Evolutionary conservation across 2,888 invertebrate species (phyloP), one percentile per base, ranked within the genome.

Genomic region (Habrosyne pyritoides): DNA sequence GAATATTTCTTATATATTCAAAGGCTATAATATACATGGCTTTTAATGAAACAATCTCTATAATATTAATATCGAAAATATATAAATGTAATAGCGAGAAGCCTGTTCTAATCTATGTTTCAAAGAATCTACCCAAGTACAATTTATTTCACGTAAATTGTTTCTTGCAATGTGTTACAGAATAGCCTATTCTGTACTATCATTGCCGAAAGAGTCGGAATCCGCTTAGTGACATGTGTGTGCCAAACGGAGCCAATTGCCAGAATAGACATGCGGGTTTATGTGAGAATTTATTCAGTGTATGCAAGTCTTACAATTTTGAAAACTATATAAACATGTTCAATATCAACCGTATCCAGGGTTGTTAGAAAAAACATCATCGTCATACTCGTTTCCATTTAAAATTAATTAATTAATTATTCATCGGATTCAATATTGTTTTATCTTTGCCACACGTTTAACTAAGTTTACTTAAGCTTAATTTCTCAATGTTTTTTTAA

Each of bases 181-280:
- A 26, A 12, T 36, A 36, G 18, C 26, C 10, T 22, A 18, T 47
- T n/a, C 47, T 54, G 61, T 56, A 55, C 58, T 22, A 33, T 8
- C 56, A 56, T 50, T 52, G 24, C 30, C 14, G 52, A 24, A 30
- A 26, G 42, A 55, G 42, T 49, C 46, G 51, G 52, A 57, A 55
- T 61, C 59, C 56, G 53, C 53, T 60, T 54, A 55, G 55, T 53
- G 55, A 59, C 49, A 53, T 55, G 55, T 57, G 60, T 57, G 55
- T 49, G 28, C 52, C 54, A 53, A 59, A 52, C 55, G 55, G 53
- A 60, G 60, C 55, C 57, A 58, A 61, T 61, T 61, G 53, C 51
- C 28, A 14, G 51, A 53, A 55, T 48, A 53, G 52, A 52, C 52
- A 52, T 21, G 18, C 4, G 28, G 53, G 54, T 57, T 55, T 36